Evolutionary conservation across 2,113 vertebrate genomes (phyloP).

Genomic region (Anolis carolinensis): DNA sequence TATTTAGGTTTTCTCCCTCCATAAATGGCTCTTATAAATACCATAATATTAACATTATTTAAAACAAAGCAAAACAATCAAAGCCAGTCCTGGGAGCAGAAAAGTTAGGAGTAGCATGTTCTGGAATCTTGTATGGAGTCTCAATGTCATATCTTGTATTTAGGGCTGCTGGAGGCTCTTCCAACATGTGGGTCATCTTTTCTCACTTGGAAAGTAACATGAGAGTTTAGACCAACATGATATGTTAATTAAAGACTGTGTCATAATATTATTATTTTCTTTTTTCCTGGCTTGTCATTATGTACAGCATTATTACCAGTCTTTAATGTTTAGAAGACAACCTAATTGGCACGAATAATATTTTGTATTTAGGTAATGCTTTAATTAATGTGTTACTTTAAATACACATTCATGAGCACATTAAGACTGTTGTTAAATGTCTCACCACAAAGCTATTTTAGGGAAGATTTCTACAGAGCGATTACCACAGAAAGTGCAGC

Average conservation of each 20-base stretch:
- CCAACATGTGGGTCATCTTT: not conserved
- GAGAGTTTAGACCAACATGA: not conserved
- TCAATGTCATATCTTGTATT: not conserved
- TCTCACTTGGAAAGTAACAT: not conserved
- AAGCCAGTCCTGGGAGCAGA: not conserved
- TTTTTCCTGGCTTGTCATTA: not conserved
- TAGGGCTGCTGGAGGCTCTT: too few relatives aligned
- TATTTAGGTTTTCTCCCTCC: too few relatives aligned
- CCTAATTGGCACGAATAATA: slow-evolving; percentile 14
- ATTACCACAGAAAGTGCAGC: not conserved
- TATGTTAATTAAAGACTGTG: not conserved
- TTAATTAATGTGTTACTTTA: not conserved
- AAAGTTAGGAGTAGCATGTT: not conserved
- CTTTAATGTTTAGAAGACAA: slow-evolving; percentile 7
- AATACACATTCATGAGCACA: not conserved
- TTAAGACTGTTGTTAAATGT: not conserved
- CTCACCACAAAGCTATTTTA: not conserved
- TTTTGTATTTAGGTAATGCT: slow-evolving; percentile 8
- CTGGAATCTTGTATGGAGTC: not conserved
- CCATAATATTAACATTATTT: too few relatives aligned
- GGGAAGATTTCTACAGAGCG: not conserved
- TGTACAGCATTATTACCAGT: not conserved
- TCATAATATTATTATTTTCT: not conserved
- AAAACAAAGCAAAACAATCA: not conserved
- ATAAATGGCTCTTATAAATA: too few relatives aligned